Conservation (phyloP, 2,888 invertebrate species). For the Stenodera caucasica region DNA sequence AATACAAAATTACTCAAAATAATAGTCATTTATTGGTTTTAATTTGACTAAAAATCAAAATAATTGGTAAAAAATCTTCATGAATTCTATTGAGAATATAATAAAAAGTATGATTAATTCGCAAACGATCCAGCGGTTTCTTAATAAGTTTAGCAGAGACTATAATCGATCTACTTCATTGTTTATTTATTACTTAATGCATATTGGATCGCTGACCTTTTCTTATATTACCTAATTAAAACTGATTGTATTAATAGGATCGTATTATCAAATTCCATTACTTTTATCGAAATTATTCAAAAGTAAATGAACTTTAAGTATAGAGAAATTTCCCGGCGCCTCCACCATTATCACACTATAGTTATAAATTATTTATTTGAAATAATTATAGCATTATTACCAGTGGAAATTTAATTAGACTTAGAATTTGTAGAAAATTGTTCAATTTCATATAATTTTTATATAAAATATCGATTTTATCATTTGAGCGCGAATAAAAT, state of each 20-base stretch:
- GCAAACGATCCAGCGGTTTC: constrained; percentile 31
- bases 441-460: not conserved
- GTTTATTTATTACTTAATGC: constrained; percentile 28
- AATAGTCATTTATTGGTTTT: no score
- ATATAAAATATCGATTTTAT: constrained; percentile 13
- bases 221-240: constrained; percentile 21
- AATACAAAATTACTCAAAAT: no score
- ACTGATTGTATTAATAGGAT: constrained; percentile 8
- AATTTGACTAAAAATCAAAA: not conserved
- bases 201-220: constrained; percentile 28
- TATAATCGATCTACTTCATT: constrained; percentile 31
- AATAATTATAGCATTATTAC: no score
- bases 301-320: no score
- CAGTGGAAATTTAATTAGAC: no score
- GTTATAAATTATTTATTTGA: no score
- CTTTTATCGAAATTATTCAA: not conserved
- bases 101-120: constrained; percentile 29
- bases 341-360: constrained; percentile 5
- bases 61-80: not conserved
- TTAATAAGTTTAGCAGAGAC: constrained; percentile 14
- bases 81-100: not conserved
- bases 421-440: no score
- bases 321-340: not conserved
- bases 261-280: not conserved
- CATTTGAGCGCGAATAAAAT: constrained; percentile 15